These are phyloP conservation scores for Syrista parreyssii DNA, from an alignment of 2,888 invertebrate genomes.

Conservation along the genomic window DNA sequence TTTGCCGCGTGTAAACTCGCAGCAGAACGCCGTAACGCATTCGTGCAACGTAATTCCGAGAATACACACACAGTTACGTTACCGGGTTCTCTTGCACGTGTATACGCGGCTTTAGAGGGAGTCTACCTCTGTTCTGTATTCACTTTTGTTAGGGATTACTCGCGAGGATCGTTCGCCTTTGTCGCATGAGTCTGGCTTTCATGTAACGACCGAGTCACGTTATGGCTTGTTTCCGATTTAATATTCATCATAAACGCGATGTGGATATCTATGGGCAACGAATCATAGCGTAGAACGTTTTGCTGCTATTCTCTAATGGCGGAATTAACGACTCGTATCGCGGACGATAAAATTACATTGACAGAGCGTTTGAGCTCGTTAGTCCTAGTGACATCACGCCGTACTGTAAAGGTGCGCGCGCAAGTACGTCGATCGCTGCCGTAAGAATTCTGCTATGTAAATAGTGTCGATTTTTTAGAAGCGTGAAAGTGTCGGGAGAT, in stretches of 20 bases:
- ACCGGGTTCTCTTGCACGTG: too few species aligned
- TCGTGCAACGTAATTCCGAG: too few species aligned
- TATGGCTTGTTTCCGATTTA: not conserved
- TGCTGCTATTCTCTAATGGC: not conserved
- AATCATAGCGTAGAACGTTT: not conserved
- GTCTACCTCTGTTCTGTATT: not conserved
- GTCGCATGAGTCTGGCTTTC: not conserved
- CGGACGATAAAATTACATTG: not conserved
- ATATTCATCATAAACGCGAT: not conserved
- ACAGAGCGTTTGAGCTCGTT: not conserved
- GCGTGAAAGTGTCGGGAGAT: not conserved
- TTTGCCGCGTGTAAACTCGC: too few species aligned
- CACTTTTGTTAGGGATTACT: not conserved
- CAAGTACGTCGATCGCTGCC: not conserved
- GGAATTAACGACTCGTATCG: not conserved
- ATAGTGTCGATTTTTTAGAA: not conserved
- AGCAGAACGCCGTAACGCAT: too few species aligned
- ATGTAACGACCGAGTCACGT: not conserved
- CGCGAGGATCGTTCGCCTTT: not conserved
- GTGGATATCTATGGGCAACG: not conserved
- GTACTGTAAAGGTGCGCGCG: not conserved
- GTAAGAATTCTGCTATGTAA: not conserved
- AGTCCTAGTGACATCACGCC: not conserved
- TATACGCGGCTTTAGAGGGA: too few species aligned
- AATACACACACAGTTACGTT: too few species aligned